Conservation (phyloP, 2,113 vertebrate species). For the Gymnobelideus leadbeateri region DNA sequence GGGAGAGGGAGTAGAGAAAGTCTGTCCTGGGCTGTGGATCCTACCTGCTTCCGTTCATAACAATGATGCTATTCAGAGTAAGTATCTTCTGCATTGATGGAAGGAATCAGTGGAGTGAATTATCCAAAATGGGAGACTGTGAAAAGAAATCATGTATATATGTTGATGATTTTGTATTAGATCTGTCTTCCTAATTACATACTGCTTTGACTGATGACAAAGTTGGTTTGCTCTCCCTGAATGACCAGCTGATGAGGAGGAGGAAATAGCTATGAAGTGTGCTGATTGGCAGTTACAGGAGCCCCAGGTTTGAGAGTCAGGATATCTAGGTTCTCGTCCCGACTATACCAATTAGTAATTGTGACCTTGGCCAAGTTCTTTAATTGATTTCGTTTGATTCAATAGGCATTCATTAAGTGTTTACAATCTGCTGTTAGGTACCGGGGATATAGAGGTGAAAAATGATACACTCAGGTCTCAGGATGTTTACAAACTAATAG, state of each 20-base stretch:
- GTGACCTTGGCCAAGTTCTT: neutral
- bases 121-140: constrained; percentile 3
- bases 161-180: neutral
- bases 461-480: neutral
- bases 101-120: constrained; percentile 5
- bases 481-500: neutral
- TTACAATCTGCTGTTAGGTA: neutral
- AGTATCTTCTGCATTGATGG: constrained; percentile 8
- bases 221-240: constrained; percentile 35
- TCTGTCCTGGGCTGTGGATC: neutral
- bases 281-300: neutral
- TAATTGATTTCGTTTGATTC: neutral
- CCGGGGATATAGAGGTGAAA: neutral
- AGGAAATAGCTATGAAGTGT: constrained; percentile 12
- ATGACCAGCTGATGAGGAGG: neutral
- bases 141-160: neutral
- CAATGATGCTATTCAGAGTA: neutral
- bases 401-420: neutral
- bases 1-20: neutral
- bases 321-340: neutral
- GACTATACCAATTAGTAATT: neutral
- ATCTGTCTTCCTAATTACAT: neutral
- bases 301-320: neutral
- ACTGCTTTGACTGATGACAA: constrained; percentile 3
- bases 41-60: neutral